Conservation (phyloP, 2,113 vertebrate species). For the Columba livia region DNA sequence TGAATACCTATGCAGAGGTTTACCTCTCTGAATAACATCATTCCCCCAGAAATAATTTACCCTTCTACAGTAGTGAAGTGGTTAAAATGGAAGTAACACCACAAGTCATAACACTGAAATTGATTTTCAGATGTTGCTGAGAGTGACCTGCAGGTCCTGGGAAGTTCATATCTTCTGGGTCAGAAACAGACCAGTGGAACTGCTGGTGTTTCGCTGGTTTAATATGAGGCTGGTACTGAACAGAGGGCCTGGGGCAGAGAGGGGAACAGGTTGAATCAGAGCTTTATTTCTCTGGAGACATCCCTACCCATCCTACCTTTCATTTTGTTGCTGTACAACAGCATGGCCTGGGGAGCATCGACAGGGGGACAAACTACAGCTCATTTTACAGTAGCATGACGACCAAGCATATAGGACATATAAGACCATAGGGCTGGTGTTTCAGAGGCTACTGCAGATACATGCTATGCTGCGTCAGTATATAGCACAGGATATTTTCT, state of each 20-base stretch:
- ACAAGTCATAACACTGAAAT: background rate
- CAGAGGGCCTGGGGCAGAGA: background rate
- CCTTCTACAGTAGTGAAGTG: background rate
- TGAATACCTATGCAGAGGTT: background rate
- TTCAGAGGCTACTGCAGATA: background rate
- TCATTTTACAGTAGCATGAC: background rate
- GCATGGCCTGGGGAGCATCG: background rate
- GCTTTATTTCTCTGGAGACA: background rate
- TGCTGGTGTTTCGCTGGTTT: background rate
- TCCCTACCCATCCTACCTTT: background rate
- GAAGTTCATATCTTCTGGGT: background rate
- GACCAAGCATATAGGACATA: background rate
- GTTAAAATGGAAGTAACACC: background rate
- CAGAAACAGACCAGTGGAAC: background rate
- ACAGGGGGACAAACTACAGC: background rate
- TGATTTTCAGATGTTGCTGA: slow-evolving; percentile 21
- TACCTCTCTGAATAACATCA: background rate
- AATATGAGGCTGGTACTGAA: background rate
- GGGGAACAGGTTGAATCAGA: background rate
- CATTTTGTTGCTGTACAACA: background rate
- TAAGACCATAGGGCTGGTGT: background rate
- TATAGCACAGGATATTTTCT: background rate
- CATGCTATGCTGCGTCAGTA: fast-evolving
- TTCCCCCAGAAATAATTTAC: background rate
- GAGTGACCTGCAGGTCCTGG: background rate